Evolutionary conservation across 2,113 vertebrate genomes (phyloP), one percentile per base, ranked within the genome.

Genomic region (Ellobius talpinus): DNA sequence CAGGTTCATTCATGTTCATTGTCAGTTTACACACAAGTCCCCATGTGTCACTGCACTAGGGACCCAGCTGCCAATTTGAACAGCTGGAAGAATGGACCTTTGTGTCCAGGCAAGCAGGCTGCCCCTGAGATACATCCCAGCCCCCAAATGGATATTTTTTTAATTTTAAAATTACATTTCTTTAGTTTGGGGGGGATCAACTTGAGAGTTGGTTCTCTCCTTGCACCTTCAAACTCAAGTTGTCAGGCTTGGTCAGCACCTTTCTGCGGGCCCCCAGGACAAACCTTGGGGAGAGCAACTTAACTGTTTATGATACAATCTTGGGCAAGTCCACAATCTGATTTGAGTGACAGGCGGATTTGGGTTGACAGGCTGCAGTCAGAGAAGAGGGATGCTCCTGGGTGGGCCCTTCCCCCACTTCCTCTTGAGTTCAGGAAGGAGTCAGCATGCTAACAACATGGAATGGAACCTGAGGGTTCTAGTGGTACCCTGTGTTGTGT

Each of bases 291-390:
- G 33, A 68, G 31, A 92, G 68, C 45, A 14, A 31, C 31, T 7
- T 55, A 3, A n/a, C 2, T 0, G 58, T 42, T 39, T 23, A 6
- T 0, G 0, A 21, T 58, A 58, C n/a, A 4, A 42, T 17, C 24
- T 0, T 36, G 78, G 63, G 65, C 79, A 31, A 17, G 39, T 36
- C 47, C 26, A 74, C 39, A 66, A 61, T 89, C 31, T 76, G 63
- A 63, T 61, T 39, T 21, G 31, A 8, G 42, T 1, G 11, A 52
- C 66, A 12, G 39, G 42, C 14, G 6, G 42, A 58, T 14, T 24
- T 0, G 0, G 36, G n/a, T 4, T 31, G 90, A 42, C 65, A 26
- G 0, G 1, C 65, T 68, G 12, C 26, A 2, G 10, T 50, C 33
- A 0, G 50, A 17, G 58, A n/a, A 42, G 26, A 13, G 3, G 2